Evolutionary conservation across 2,797 vertebrate genomes (phyloP), one percentile per base, ranked within the genome.

Genomic region (Knipowitschia caucasica): DNA sequence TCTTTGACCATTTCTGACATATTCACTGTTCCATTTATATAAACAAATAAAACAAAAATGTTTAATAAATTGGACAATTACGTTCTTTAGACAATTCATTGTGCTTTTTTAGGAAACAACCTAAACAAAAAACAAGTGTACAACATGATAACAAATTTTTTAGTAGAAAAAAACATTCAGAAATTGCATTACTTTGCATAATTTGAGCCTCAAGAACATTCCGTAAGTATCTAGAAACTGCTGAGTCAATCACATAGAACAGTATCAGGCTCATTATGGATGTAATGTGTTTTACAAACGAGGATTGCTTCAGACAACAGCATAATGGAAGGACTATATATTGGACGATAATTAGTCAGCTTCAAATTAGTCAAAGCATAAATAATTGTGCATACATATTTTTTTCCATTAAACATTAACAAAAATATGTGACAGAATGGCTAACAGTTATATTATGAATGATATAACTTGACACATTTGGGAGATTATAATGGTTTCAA

Each of bases 1-100:
- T n/a, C n/a, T n/a, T n/a, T n/a, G n/a, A n/a, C n/a, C n/a, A n/a
- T n/a, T n/a, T n/a, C n/a, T n/a, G n/a, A n/a, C n/a, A n/a, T n/a
- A n/a, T n/a, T n/a, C n/a, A n/a, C n/a, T n/a, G 52, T 49, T 73
- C 69, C 81, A 76, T 46, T 53, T 69, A 72, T 71, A 56, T 64
- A 59, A 77, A 53, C 62, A 45, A n/a, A n/a, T n/a, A n/a, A n/a
- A n/a, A n/a, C n/a, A n/a, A n/a, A n/a, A n/a, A n/a, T 50, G 70
- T 76, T 77, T 71, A 70, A 71, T 71, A 62, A 82, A 78, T 67
- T 50, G 62, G 53, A 36, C n/a, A 63, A 68, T n/a, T n/a, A 64
- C 58, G 45, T 67, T 69, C 40, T 72, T 64, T 59, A 62, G 58
- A 64, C 50, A 66, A 75, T 69, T 65, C 52, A 56, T 60, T 70